Percentiles rank a stretch among this genome's conserved stretches.
Conservation (phyloP, 2,113 vertebrate species). For the Corythaeola cristata region DNA sequence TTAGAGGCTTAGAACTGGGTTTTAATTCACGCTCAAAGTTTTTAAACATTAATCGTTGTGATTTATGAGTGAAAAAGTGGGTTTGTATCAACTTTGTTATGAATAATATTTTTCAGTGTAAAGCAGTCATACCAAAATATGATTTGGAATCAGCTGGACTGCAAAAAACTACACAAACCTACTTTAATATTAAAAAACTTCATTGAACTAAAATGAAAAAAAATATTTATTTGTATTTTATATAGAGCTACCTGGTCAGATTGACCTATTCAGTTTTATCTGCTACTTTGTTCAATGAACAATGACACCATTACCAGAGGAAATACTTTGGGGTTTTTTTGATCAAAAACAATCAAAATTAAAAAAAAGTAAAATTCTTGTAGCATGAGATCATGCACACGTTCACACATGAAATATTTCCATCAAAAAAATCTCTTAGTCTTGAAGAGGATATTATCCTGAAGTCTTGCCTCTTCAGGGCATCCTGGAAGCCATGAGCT, state of each 20-base stretch:
- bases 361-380: not conserved
- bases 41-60: not conserved
- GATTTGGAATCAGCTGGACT: not conserved
- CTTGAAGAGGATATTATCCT: not conserved
- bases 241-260: not conserved
- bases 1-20: not conserved
- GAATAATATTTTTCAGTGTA: not conserved
- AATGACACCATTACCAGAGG: not conserved
- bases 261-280: not conserved
- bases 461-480: not conserved
- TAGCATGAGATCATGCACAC: not conserved
- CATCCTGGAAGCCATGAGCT: not conserved
- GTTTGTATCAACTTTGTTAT: not conserved
- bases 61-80: not conserved
- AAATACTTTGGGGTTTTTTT: not conserved
- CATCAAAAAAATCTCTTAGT: accelerated
- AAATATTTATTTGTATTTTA: not conserved
- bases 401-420: not conserved
- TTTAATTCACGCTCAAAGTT: not conserved
- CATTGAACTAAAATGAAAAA: not conserved
- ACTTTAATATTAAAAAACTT: not conserved
- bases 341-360: not conserved
- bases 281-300: not conserved
- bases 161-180: not conserved
- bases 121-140: not conserved